Evolutionary conservation across 2,113 vertebrate genomes (phyloP), one percentile per base, ranked within the genome.

Genomic region (Tupaia chinensis): DNA sequence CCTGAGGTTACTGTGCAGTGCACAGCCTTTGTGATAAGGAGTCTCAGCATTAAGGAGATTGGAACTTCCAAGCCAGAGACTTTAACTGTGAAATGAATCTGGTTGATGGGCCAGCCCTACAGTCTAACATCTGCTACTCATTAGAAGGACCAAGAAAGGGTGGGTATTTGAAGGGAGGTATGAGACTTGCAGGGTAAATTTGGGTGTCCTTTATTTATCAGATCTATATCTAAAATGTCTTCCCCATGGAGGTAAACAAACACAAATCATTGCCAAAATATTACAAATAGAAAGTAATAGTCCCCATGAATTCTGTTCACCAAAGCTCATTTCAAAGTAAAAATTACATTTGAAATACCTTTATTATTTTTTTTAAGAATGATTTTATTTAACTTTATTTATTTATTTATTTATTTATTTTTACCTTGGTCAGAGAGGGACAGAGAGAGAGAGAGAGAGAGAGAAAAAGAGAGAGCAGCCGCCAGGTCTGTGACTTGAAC

Each of bases 251-350:
- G 58, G 66, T 25, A 58, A 89, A 29, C 1, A n/a, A 66, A 95
- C 92, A 32, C 63, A 89, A 89, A 86, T 74, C 53, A 16, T 17
- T 9, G 13, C 54, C 58, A 74, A 79, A 89, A 77, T 94, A 7
- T 60, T 60, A 86, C 63, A 89, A 74, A 56, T 32, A 78, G 65
- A 69, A 89, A 94, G 6, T 72, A 34, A 65, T 29, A 23, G n/a
- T 61, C 54, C 15, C 25, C 44, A 61, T 69, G 89, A 84, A 81
- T 96, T 88, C 27, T 94, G 1, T 16, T 83, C 65, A 70, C 72
- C 70, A 82, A 80, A 25, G 16, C 74, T 94, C 29, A 58, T 61
- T 92, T 95, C 19, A 85, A 54, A 81, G 60, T 91, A 44, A 76
- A 92, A 44, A 44, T 44, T 44, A 44, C 44, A 44, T 44, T 44